A percentile compares a stretch with the other conserved stretches of the same genome.
Evolutionary conservation across 2,888 invertebrate species (phyloP).

Genomic region (Venusia cambrica): DNA sequence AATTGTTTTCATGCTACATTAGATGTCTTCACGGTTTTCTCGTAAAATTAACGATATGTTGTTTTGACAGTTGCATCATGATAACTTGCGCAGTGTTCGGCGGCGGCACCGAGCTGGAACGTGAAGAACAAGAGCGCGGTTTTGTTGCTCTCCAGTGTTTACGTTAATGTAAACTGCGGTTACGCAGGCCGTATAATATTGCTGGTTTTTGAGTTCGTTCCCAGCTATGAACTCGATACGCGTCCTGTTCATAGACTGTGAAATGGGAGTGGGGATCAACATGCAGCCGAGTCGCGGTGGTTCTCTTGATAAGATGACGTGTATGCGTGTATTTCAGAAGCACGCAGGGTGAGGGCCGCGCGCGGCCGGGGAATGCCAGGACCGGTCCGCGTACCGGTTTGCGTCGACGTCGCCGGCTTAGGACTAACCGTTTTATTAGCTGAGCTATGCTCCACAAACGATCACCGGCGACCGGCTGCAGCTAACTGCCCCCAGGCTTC

Average conservation of each 20-base stretch:
- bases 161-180: slow-evolving; percentile 57
- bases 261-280: slow-evolving; percentile 68
- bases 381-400: slow-evolving; percentile 78
- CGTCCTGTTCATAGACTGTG: slow-evolving; percentile 50
- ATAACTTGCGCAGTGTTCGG: slow-evolving; percentile 26
- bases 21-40: slow-evolving; percentile 62
- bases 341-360: slow-evolving; percentile 47
- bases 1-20: slow-evolving; percentile 79
- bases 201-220: slow-evolving; percentile 57
- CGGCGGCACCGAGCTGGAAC: slow-evolving; percentile 26
- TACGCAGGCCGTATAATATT: slow-evolving; percentile 57
- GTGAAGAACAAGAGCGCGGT: slow-evolving; percentile 20
- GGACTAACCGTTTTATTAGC: slow-evolving; percentile 78
- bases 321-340: slow-evolving; percentile 73
- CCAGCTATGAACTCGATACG: slow-evolving; percentile 56
- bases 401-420: slow-evolving; percentile 63
- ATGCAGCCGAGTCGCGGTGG: slow-evolving; percentile 65
- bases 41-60: slow-evolving; percentile 53
- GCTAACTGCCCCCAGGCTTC: slow-evolving; percentile 44
- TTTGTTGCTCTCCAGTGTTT: slow-evolving; percentile 28
- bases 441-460: slow-evolving; percentile 74
- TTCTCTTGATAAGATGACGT: slow-evolving; percentile 68
- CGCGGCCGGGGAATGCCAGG: slow-evolving; percentile 47
- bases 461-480: slow-evolving; percentile 47
- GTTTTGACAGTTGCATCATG: slow-evolving; percentile 54